These are phyloP conservation scores for Cirrhinus molitorella DNA, from an alignment of 2,797 vertebrate species.

Conservation along the genomic window DNA sequence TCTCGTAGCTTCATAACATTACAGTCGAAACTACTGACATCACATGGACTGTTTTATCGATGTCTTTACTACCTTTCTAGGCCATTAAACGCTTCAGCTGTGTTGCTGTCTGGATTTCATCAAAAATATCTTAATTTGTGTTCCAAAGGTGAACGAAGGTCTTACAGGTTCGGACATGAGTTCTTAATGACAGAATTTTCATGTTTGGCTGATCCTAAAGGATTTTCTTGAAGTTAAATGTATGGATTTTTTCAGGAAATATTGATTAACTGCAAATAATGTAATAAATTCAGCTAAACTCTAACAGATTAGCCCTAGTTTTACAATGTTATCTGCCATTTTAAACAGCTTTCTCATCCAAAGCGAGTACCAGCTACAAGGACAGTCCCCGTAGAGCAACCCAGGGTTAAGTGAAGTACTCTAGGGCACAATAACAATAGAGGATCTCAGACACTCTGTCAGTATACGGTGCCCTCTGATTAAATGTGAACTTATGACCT, in stretches of 20 bases:
- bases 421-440: not conserved
- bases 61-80: too few species aligned
- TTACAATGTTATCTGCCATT: not conserved
- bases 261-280: not conserved
- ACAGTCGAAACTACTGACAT: too few species aligned
- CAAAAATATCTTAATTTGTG: too few species aligned
- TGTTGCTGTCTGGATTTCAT: too few species aligned
- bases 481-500: not conserved
- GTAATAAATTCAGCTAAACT: not conserved
- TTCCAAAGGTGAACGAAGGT: too few species aligned
- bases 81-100: too few species aligned
- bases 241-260: too few species aligned
- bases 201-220: not conserved
- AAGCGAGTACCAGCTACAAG: conserved; percentile 8
- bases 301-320: not conserved
- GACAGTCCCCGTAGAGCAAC: not conserved
- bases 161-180: too few species aligned
- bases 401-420: conserved; percentile 9
- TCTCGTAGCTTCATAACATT: too few species aligned
- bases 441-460: not conserved
- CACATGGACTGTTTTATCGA: too few species aligned
- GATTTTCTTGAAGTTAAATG: not conserved
- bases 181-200: too few species aligned
- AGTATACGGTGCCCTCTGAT: not conserved
- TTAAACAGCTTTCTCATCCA: not conserved